Conservation (phyloP, 1,140 invertebrate species). For the Ladona fulva region DNA sequence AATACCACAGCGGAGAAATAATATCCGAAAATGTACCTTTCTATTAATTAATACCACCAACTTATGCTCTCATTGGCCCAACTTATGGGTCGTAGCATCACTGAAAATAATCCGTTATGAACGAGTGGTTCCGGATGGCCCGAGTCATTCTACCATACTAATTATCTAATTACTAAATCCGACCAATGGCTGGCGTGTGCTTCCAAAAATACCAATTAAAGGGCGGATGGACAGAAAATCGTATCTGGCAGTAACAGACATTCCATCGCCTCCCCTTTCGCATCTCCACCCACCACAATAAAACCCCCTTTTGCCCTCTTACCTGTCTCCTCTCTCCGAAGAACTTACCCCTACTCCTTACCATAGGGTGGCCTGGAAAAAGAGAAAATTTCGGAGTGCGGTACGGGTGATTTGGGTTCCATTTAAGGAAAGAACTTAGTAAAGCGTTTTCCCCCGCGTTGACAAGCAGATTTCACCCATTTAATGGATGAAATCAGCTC, state of each 20-base stretch:
- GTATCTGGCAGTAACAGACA: not conserved
- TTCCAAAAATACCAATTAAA: not conserved
- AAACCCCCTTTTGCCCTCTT: too few species aligned
- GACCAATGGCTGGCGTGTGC: not conserved
- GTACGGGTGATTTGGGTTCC: not conserved
- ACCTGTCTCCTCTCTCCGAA: too few species aligned
- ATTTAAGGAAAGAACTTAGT: not conserved
- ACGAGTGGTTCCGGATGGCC: too few species aligned
- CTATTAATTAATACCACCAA: too few species aligned
- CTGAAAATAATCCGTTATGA: too few species aligned
- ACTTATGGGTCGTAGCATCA: too few species aligned
- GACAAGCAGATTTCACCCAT: not conserved
- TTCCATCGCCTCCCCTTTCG: not conserved
- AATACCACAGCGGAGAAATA: too few species aligned
- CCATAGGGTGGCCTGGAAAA: slow-evolving; percentile 6
- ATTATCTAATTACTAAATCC: not conserved
- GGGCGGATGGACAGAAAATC: not conserved
- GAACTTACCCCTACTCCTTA: too few species aligned
- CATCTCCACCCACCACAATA: not conserved
- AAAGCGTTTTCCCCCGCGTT: not conserved
- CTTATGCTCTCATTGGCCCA: too few species aligned
- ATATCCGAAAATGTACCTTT: too few species aligned
- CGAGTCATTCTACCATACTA: too few species aligned
- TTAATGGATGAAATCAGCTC: slow-evolving; percentile 6
- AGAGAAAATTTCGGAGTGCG: not conserved